These are phyloP conservation scores for Barbus barbus DNA, from an alignment of 2,113 vertebrate species.

Conservation along the genomic window DNA sequence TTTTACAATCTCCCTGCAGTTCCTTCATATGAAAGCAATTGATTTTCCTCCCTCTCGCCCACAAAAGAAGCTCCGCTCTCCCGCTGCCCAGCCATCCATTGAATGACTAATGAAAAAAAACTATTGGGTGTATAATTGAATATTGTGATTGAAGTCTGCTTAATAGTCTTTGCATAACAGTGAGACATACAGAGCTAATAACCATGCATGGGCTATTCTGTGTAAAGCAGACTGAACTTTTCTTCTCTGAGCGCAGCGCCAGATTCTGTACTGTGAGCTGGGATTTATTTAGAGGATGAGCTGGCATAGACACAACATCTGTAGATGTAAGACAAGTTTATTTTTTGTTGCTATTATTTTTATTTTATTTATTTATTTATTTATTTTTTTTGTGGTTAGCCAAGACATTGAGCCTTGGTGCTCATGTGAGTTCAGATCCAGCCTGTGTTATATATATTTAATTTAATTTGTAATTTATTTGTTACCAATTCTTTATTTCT, in stretches of 20 bases:
- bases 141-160: conserved; percentile 55
- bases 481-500: too few species aligned
- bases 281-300: conserved; percentile 1
- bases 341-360: background rate
- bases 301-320: too few species aligned
- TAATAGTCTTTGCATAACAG: conserved; percentile 50
- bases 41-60: conserved; percentile 50
- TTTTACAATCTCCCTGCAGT: conserved; percentile 53
- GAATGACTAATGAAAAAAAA: conserved; percentile 47
- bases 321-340: too few species aligned
- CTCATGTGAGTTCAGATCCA: background rate
- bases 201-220: conserved; percentile 29
- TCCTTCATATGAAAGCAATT: conserved; percentile 55
- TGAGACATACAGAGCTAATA: conserved; percentile 46
- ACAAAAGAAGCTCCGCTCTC: conserved; percentile 44
- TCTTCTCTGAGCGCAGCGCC: background rate
- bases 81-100: conserved; percentile 41
- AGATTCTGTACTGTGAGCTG: background rate
- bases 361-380: background rate
- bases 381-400: background rate
- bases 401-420: background rate
- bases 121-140: conserved; percentile 56
- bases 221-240: conserved; percentile 33
- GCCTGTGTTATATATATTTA: too few species aligned
- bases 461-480: too few species aligned